These are phyloP conservation scores for Prorops nasuta DNA, from an alignment of 1,140 invertebrate genomes.

Conservation along the genomic window DNA sequence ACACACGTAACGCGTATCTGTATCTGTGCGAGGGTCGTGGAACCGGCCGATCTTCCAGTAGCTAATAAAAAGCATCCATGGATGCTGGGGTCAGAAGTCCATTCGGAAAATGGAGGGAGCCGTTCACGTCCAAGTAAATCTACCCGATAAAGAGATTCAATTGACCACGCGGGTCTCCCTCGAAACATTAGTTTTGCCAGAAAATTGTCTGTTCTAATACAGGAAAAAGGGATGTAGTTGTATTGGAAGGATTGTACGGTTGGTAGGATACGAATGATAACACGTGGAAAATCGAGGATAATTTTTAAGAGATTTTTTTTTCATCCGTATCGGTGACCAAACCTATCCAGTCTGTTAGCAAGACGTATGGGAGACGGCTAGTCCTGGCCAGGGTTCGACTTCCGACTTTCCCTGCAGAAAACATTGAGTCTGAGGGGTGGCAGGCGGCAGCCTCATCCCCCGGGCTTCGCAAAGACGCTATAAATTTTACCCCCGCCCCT, in stretches of 20 bases:
- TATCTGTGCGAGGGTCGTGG: conserved; percentile 20
- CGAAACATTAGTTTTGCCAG: conserved; percentile 1
- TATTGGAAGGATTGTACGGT: no score
- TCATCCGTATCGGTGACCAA: conserved; percentile 30
- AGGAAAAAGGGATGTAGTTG: no score
- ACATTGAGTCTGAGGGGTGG: conserved; percentile 54
- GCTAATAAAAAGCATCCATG: conserved; percentile 57
- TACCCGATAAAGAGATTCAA: conserved; percentile 50
- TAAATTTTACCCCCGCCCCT: conserved; percentile 48
- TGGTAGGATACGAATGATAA: no score
- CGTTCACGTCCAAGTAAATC: conserved; percentile 53
- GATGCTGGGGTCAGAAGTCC: conserved; percentile 54
- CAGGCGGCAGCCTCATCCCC: conserved; percentile 35
- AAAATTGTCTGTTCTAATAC: no score
- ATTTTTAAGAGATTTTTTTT: conserved; percentile 39
- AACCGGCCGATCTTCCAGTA: conserved; percentile 31
- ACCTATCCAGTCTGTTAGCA: conserved; percentile 48
- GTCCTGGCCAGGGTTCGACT: conserved; percentile 54
- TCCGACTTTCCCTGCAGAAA: conserved; percentile 57
- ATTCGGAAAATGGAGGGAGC: conserved; percentile 57
- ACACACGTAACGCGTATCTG: conserved; percentile 1
- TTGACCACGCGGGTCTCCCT: conserved; percentile 32
- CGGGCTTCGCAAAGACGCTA: conserved; percentile 49
- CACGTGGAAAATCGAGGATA: no score
- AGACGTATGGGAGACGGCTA: conserved; percentile 54